Percentiles rank a stretch among this genome's conserved stretches.
phyloP scores from a whole-genome alignment of 2,113 vertebrate species.

The Zingel zingel region DNA sequence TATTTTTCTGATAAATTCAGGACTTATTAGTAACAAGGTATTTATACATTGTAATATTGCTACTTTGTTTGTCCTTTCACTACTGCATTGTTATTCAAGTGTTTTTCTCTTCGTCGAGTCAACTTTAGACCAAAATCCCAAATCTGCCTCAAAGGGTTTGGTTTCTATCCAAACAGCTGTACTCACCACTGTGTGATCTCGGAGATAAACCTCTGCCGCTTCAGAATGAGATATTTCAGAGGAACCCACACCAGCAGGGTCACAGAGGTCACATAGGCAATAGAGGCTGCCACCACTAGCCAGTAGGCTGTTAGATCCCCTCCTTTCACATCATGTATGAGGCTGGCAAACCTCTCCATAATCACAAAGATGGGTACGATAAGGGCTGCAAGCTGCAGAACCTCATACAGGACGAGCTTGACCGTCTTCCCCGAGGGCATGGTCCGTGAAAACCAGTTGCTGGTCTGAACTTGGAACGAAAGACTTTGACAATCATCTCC shows the following conservation, averaged over 20 bases:
- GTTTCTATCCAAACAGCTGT: neutral
- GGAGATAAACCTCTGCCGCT: constrained; percentile 63
- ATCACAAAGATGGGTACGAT: constrained; percentile 75
- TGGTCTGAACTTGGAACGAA: constrained; percentile 21
- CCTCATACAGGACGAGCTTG: constrained; percentile 84
- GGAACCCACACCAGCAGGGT: constrained; percentile 90
- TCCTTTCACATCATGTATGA: constrained; percentile 48
- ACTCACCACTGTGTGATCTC: constrained; percentile 82
- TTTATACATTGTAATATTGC: neutral
- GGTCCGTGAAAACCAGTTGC: constrained; percentile 26
- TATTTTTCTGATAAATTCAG: neutral
- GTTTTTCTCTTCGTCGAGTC: neutral
- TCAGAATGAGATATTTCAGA: constrained; percentile 85
- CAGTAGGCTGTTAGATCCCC: constrained; percentile 78
- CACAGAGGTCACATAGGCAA: constrained; percentile 85
- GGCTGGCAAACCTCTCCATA: constrained; percentile 79
- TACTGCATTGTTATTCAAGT: neutral
- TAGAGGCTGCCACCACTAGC: constrained; percentile 85
- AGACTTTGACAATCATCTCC: constrained; percentile 57
- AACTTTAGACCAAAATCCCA: neutral
- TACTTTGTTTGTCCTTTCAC: neutral
- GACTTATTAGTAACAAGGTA: neutral
- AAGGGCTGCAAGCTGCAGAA: constrained; percentile 81
- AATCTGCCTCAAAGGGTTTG: neutral
- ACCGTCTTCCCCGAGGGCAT: constrained; percentile 83